Evolutionary conservation across 1,140 invertebrate species (phyloP).

Genomic region (Galleria mellonella): DNA sequence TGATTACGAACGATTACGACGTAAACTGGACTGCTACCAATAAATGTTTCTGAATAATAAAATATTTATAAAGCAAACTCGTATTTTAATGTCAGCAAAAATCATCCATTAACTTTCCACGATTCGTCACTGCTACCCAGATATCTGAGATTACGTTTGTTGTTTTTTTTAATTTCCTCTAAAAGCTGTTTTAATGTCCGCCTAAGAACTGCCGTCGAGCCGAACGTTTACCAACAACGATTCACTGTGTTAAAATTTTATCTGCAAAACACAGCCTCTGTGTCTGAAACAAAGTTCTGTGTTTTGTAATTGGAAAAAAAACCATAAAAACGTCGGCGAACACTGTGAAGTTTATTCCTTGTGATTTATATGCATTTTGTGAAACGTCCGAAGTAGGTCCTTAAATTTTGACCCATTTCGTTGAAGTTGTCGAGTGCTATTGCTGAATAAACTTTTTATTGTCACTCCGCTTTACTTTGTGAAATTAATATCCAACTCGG

Average conservation of each 20-base stretch:
- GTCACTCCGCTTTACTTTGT: background rate
- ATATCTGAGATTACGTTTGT: constrained; percentile 9
- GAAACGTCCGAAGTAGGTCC: constrained; percentile 17
- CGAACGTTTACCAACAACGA: too few relatives aligned
- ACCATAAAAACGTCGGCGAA: constrained; percentile 6
- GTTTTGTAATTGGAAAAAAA: constrained; percentile 2
- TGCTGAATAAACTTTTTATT: constrained; percentile 1
- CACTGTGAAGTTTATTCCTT: constrained; percentile 15
- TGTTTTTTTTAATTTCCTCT: constrained; percentile 15
- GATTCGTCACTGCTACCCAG: constrained; percentile 10
- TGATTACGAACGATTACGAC: too few relatives aligned
- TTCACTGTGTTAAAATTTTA: too few relatives aligned
- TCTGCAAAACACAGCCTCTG: background rate
- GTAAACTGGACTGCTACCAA: too few relatives aligned
- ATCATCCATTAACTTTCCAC: constrained; percentile 7
- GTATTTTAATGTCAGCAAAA: constrained; percentile 4
- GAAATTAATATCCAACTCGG: background rate
- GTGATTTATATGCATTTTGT: constrained; percentile 33
- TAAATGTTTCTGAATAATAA: too few relatives aligned
- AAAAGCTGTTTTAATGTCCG: constrained; percentile 16
- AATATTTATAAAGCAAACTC: too few relatives aligned
- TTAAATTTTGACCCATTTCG: constrained; percentile 31
- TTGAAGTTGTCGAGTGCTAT: constrained; percentile 4
- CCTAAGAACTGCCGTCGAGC: too few relatives aligned
- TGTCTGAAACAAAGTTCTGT: too few relatives aligned